A percentile compares a stretch with the other conserved stretches of the same genome.
Evolutionary conservation across 2,888 invertebrate genomes (phyloP).

Genomic region (Platerodrilus igneus): DNA sequence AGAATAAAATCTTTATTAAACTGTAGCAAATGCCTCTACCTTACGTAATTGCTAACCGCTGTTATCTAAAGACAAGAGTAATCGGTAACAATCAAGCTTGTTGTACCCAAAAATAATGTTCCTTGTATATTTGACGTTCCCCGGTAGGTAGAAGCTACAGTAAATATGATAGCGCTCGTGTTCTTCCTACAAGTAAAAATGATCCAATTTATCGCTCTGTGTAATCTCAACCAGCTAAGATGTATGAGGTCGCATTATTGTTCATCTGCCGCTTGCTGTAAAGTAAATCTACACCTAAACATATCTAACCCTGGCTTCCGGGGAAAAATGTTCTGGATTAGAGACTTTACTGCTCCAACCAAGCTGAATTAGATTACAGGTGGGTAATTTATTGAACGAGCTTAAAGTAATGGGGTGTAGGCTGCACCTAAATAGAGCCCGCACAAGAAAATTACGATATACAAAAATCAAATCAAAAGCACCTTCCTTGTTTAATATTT

Average conservation of each 20-base stretch:
- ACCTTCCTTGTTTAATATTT: too few relatives aligned
- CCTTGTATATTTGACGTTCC: constrained; percentile 11
- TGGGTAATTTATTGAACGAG: constrained; percentile 14
- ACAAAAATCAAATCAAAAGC: too few relatives aligned
- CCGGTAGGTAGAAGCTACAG: constrained; percentile 4
- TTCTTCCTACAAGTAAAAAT: constrained; percentile 19
- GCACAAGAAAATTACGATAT: too few relatives aligned
- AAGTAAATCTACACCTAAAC: constrained; percentile 24
- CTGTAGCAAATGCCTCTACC: too few relatives aligned
- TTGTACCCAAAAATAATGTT: too few relatives aligned
- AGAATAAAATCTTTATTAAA: too few relatives aligned
- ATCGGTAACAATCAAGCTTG: too few relatives aligned
- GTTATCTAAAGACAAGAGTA: too few relatives aligned
- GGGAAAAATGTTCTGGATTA: constrained; percentile 21
- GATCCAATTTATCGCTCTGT: constrained; percentile 17
- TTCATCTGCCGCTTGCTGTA: constrained; percentile 22
- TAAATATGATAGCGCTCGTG: constrained; percentile 10
- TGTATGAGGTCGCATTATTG: constrained; percentile 18
- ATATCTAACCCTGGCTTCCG: constrained; percentile 15
- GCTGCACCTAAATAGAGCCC: too few relatives aligned
- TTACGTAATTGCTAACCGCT: too few relatives aligned
- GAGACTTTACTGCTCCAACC: constrained; percentile 13
- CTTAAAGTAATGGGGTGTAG: too few relatives aligned
- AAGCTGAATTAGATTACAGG: constrained; percentile 18
- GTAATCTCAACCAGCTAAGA: constrained; percentile 16